Conservation (phyloP, 2,797 vertebrate species). For the Chaetodon trifasciatus region DNA sequence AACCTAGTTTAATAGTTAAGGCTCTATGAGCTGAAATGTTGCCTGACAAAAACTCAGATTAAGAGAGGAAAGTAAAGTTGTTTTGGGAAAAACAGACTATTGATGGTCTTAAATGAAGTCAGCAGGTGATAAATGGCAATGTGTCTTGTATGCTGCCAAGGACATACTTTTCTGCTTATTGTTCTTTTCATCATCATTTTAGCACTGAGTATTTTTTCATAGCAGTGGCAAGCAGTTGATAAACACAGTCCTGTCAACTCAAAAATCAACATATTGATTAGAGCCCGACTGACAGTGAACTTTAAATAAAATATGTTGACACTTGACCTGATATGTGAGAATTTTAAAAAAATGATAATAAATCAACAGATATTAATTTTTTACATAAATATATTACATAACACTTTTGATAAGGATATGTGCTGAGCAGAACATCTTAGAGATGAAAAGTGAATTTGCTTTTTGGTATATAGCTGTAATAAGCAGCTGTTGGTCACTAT, state of each 20-base stretch:
- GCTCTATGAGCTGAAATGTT: slow-evolving; percentile 11
- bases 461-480: neutral
- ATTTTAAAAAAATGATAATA: neutral
- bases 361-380: neutral
- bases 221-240: neutral
- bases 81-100: neutral
- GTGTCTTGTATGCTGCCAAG: neutral
- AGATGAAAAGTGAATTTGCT: too few species aligned
- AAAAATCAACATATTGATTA: neutral
- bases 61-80: neutral
- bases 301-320: neutral
- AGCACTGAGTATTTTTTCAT: neutral
- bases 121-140: neutral
- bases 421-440: neutral
- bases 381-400: neutral
- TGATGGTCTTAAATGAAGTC: accelerated
- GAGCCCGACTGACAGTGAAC: neutral
- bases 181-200: too few species aligned
- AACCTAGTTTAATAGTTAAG: slow-evolving; percentile 42
- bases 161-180: too few species aligned
- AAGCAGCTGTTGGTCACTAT: neutral
- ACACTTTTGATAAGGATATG: neutral
- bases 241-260: neutral
- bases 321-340: neutral
- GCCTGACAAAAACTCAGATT: neutral